Evolutionary conservation across 2,888 invertebrate species (phyloP), one percentile per base, ranked within the genome.

Genomic region (Ophion slaviceki): DNA sequence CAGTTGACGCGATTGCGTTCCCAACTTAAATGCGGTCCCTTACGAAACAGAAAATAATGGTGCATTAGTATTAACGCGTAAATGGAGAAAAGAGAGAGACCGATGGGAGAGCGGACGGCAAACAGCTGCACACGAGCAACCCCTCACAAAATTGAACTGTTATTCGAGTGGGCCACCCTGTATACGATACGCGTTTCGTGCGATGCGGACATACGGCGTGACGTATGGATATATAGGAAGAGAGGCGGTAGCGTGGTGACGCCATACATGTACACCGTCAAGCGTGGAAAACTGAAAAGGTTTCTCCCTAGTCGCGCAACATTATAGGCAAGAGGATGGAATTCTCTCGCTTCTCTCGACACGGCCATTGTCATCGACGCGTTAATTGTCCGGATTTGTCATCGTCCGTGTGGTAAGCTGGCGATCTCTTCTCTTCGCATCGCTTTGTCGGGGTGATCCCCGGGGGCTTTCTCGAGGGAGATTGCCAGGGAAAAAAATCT

Each of bases 311-410:
- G 53, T 68, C 62, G 59, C 75, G 87, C 80, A 80, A 83, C 66
- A 79, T 84, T 57, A 67, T 11, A 68, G 68, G 71, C 86, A 76
- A 85, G 82, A 86, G 84, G 85, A 85, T 86, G 85, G 70, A 79
- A 75, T 85, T 66, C 78, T 78, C 32, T 59, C 71, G 80, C 67
- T 78, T 86, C 75, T 84, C 86, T 86, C 74, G 83, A 28, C 36
- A 14, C 74, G 80, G 85, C 86, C 82, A 89, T 91, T 90, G 90
- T 88, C 82, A 80, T 62, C 79, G 86, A 84, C 86, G 87, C 88
- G 91, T 90, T 92, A 92, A 92, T 92, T 90, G 90, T 88, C 75
- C 79, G 89, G 90, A 92, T 93, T 91, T 92, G 91, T 91, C 92
- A 90, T 89, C 88, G 88, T 11, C 64, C 71, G 74, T 85, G 88